Base-by-base conservation (phyloP, 2,797 vertebrate species). In the Rousettus madagascariensis region DNA sequence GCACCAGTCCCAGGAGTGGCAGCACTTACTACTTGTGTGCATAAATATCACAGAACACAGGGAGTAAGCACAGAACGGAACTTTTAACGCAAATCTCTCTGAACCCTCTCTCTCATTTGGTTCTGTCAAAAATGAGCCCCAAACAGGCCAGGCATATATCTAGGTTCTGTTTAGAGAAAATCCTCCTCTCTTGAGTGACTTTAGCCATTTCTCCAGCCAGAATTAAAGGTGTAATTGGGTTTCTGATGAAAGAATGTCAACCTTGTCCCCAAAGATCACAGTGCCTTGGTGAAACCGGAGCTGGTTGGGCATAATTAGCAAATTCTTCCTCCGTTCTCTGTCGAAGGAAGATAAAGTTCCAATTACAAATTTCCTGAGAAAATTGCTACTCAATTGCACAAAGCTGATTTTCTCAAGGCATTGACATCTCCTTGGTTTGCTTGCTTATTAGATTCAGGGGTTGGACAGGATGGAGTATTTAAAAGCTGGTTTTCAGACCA, bases 401-500 rank as follows among this genome's bases (percentile, higher is more conserved):
- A 33, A 59, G 86, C 63, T 82, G 63, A 80, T 95, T 74, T 68
- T 83, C 72, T 83, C 72, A 95, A 96, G 66, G 75, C 75, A 79
- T 28, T 78, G 55, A 53, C 72, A 90, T 26, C 53, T 66, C 86
- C 0, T 77, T 80, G 20, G 86, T 95, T 86, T 75, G 46, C 77
- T 72, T 55, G 53, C 74, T 92, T 96, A 66, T 36, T 92, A 93
- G 59, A 78, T 65, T 55, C 24, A 95, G 28, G 46, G 49, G 51
- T 59, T 88, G 30, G 38, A n/a, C 43, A 71, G 65, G 33, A 90
- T 30, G 41, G 92, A 53, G 55, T 86, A 89, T 90, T 96, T 95
- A 96, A 88, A 96, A 97, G 41, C 55, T 71, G 6, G 46, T 86
- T 96, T 97, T 96, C 79, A 96, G 89, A 57, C 65, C 94, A 97